Base-by-base conservation (phyloP, 53 echinoderm and acorn worm species). In the Echinarachnius parma region DNA sequence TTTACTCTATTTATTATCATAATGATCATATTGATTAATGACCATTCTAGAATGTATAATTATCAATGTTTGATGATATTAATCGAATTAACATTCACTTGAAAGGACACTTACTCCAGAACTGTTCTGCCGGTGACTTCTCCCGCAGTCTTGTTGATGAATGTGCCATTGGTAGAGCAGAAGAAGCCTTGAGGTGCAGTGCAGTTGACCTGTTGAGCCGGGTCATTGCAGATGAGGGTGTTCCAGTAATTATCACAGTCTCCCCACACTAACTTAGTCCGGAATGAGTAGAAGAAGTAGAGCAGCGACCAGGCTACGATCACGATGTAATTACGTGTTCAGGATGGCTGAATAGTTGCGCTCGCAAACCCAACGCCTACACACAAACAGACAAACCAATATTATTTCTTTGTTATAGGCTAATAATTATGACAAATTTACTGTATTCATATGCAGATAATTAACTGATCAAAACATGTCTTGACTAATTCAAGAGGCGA, bases 101-200 rank as follows among this genome's bases (percentile, higher is more conserved):
- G n/a, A n/a, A n/a, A n/a, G n/a, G n/a, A n/a, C 21, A 80, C 91
- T 91, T 83, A 91, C 91, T 86, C 86, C 92, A 92, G 46, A 85
- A 92, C 55, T 92, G 92, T 34, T 92, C 81, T 13, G 92, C 84
- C 0, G 92, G 81, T 2, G 92, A 92, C 56, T 92, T n/a, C 77
- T 42, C 80, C 92, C 0, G 84, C 22, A 0, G 49, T 45, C 61
- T 81, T 84, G 3, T 79, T 75, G 19, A 84, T 20, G 9, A 87
- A 50, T 14, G 87, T 79, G 21, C 78, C 78, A 50, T 92, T 92
- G 22, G 65, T 60, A 20, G 87, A 65, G 44, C 75, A 37, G 62
- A 92, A 92, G 59, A 35, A 92, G 4, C 77, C 69, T 21, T 45
- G 25, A 31, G 64, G 70, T 3, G 78, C 81, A 1, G 78, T 59